A percentile compares a stretch with the other conserved stretches of the same genome.
Conservation (phyloP, 2,113 vertebrate species). For the Speoplatyrhinus poulsoni region DNA sequence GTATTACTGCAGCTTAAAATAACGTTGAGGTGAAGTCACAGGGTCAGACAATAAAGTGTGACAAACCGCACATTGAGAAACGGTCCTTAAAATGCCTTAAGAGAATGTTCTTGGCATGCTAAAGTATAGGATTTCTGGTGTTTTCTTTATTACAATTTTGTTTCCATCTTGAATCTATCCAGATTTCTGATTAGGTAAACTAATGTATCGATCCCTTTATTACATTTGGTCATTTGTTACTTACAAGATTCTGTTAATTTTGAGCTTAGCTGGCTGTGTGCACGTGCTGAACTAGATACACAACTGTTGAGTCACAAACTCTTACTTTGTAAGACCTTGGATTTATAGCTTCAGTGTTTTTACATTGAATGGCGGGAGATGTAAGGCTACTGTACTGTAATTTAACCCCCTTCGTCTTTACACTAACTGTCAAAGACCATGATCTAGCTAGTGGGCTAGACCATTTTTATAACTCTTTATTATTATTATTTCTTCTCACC, state of each 20-base stretch:
- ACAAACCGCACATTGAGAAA: constrained; percentile 53
- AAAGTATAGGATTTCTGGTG: constrained; percentile 23
- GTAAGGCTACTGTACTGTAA: too few relatives aligned
- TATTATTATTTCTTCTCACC: too few relatives aligned
- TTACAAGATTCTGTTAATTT: constrained; percentile 29
- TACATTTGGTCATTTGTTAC: constrained; percentile 31
- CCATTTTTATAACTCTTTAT: background rate
- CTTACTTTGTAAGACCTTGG: background rate
- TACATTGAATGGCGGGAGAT: background rate
- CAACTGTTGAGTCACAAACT: constrained; percentile 22
- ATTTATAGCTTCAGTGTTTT: background rate
- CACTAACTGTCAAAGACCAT: background rate
- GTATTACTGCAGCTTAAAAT: constrained; percentile 52
- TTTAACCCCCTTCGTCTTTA: too few relatives aligned
- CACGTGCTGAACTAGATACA: constrained; percentile 42
- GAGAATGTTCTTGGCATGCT: constrained; percentile 49
- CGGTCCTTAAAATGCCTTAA: constrained; percentile 6
- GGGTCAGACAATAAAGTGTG: constrained; percentile 30
- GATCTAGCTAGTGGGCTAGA: constrained; percentile 4
- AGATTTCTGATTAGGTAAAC: constrained; percentile 43
- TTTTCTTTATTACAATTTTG: constrained; percentile 43
- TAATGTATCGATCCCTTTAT: constrained; percentile 44
- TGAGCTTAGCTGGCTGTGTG: constrained; percentile 1
- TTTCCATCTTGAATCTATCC: constrained; percentile 43
- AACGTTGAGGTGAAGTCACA: constrained; percentile 49